phyloP scores from a whole-genome alignment of 2,888 invertebrate genomes.

The Allophyes oxyacanthae region DNA sequence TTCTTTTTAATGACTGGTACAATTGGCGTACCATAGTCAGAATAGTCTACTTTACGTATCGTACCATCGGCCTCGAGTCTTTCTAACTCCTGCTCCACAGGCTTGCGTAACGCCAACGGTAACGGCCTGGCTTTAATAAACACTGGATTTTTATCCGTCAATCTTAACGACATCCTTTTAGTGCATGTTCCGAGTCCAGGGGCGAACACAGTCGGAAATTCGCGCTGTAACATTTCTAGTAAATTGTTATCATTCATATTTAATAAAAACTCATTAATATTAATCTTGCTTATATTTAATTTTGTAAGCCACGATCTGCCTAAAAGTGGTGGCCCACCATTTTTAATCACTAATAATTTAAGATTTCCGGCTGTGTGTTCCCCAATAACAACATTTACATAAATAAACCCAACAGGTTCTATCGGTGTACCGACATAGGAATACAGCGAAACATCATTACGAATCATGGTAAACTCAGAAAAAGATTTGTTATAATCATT shows the following conservation, averaged over 20 bases:
- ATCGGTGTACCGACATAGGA: background rate
- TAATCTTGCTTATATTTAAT: background rate
- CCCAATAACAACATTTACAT: constrained; percentile 1
- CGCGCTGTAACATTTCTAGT: background rate
- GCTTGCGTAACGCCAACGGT: constrained; percentile 8
- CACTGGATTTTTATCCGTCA: background rate
- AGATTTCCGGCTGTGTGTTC: constrained; percentile 1
- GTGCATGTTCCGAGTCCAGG: background rate
- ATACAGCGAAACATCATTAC: background rate
- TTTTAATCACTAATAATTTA: constrained; percentile 1
- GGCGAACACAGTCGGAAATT: background rate
- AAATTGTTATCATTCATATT: background rate
- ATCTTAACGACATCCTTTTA: background rate
- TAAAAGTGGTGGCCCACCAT: background rate
- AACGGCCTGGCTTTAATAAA: background rate
- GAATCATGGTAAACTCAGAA: background rate
- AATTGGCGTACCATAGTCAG: constrained; percentile 3
- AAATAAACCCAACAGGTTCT: background rate
- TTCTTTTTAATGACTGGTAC: constrained; percentile 9
- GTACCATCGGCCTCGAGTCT: constrained; percentile 5
- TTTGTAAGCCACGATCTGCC: constrained; percentile 1
- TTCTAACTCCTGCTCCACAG: constrained; percentile 3
- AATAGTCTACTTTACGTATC: constrained; percentile 3
- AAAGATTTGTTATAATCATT: background rate
- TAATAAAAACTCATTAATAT: background rate